A percentile compares a stretch with the other conserved stretches of the same genome.
These are phyloP conservation scores for Tonatia bakeri DNA, from an alignment of 2,113 vertebrate genomes.

Conservation along the genomic window DNA sequence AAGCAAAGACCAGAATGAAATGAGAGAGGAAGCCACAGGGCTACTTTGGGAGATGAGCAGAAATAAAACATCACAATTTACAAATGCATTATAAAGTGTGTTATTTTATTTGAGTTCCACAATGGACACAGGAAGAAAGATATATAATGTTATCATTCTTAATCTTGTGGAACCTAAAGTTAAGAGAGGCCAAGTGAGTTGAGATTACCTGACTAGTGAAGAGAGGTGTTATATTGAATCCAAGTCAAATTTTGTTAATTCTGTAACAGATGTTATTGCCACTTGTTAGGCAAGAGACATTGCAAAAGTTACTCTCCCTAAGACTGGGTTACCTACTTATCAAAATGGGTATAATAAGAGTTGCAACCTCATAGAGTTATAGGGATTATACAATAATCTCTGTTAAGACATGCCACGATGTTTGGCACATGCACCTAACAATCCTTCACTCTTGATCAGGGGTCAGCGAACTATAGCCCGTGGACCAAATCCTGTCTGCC, in stretches of 20 bases:
- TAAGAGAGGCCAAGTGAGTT: neutral
- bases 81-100: neutral
- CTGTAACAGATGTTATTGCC: neutral
- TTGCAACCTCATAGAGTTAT: neutral
- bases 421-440: neutral
- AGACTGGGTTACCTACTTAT: neutral
- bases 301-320: neutral
- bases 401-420: neutral
- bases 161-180: neutral
- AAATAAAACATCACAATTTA: neutral
- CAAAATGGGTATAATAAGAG: neutral
- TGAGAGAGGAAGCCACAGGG: neutral
- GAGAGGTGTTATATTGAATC: neutral
- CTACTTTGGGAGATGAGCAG: neutral
- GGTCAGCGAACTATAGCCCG: neutral
- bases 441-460: neutral
- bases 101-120: neutral
- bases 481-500: neutral
- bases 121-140: neutral
- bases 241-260: neutral
- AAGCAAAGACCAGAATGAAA: neutral
- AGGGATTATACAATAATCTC: neutral
- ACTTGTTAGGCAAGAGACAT: neutral
- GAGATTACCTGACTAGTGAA: neutral
- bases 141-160: neutral